These are phyloP conservation scores for Gymnoscelis rufifasciata DNA, from an alignment of 2,888 invertebrate genomes.

Conservation along the genomic window DNA sequence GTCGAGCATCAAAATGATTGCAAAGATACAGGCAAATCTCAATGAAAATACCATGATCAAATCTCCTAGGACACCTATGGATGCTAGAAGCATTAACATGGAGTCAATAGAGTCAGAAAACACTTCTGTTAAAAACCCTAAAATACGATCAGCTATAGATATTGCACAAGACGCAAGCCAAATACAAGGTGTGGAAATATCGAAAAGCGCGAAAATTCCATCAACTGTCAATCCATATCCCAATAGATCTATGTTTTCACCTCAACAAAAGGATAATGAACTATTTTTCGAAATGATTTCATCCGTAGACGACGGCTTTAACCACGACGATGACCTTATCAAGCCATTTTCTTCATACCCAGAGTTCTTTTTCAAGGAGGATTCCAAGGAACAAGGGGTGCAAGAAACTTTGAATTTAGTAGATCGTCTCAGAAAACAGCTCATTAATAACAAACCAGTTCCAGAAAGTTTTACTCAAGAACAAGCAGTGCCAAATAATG, in stretches of 20 bases:
- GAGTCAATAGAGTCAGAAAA: slow-evolving; percentile 60
- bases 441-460: slow-evolving; percentile 82
- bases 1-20: slow-evolving; percentile 69
- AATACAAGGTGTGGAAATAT: slow-evolving; percentile 69
- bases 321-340: slow-evolving; percentile 82
- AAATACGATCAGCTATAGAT: slow-evolving; percentile 56
- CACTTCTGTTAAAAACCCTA: slow-evolving; percentile 44
- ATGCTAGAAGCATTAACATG: slow-evolving; percentile 61
- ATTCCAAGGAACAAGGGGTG: slow-evolving; percentile 88
- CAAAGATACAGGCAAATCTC: slow-evolving; percentile 70
- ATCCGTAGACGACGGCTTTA: slow-evolving; percentile 82
- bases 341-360: slow-evolving; percentile 83
- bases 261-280: slow-evolving; percentile 82
- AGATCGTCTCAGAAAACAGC: slow-evolving; percentile 87
- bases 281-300: slow-evolving; percentile 81
- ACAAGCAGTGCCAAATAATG: slow-evolving; percentile 38
- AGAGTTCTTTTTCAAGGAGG: slow-evolving; percentile 85
- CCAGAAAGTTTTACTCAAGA: slow-evolving; percentile 67
- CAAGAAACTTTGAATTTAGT: slow-evolving; percentile 91
- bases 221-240: slow-evolving; percentile 62
- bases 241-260: slow-evolving; percentile 84
- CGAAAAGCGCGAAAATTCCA: slow-evolving; percentile 72
- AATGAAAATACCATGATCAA: slow-evolving; percentile 75
- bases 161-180: slow-evolving; percentile 64
- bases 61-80: slow-evolving; percentile 73